Evolutionary conservation across 2,797 vertebrate genomes (phyloP), one percentile per base, ranked within the genome.

Genomic region (Helarctos malayanus): DNA sequence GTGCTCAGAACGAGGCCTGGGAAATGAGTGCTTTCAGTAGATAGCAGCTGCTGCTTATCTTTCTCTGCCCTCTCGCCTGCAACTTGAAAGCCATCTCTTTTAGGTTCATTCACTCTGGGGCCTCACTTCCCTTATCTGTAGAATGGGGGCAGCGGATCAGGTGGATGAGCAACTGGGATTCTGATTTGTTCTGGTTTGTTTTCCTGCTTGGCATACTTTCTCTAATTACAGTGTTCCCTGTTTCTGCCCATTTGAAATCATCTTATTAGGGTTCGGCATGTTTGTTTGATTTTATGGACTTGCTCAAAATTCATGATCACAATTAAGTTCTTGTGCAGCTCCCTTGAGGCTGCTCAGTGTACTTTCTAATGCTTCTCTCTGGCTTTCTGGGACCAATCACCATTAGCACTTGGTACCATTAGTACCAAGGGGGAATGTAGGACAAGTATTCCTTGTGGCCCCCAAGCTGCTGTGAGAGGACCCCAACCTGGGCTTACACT

Each of bases 251-350:
- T 82, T 92, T 93, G 89, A 94, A 95, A 47, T 88, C 35, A 91
- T 81, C 69, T 4, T 59, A 73, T 84, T 89, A 56, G 63, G 38
- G 49, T 96, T 94, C 57, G 59, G 6, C 14, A 25, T 85, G 23
- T 84, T 88, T 89, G 29, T 89, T 92, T 68, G 81, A 76, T 93
- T 75, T 83, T 56, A 80, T 7, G 84, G 41, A 80, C 89, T 97
- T 92, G 71, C 69, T 93, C 27, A 84, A 79, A 91, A 92, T 87
- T 83, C 56, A 76, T 80, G 52, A 75, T 84, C 38, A 71, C 35
- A 56, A 9, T 93, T 84, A 92, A 27, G 75, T 32, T 94, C 25
- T 27, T 57, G 6, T n/a, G 68, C 35, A 27, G 8, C 13, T 29
- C n/a, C 1, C 14, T 25, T 3, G 79, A 81, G 35, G 38, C 61